Evolutionary conservation across 2,113 vertebrate genomes (phyloP), one percentile per base, ranked within the genome.

Genomic region (Peromyscus leucopus): DNA sequence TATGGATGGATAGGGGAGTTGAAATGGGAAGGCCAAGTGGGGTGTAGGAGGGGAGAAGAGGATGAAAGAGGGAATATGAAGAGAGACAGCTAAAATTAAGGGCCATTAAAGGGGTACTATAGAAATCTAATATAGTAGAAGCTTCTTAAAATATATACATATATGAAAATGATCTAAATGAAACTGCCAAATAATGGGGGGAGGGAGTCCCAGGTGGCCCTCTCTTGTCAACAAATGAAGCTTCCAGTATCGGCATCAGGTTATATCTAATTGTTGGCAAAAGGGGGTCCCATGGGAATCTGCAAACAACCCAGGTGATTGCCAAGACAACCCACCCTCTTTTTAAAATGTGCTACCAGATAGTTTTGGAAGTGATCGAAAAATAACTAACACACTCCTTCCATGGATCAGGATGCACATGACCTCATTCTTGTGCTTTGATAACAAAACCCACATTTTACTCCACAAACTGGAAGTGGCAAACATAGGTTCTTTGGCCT

Each of bases 401-500:
- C 13, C 10, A 19, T 13, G 22, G 65, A 36, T 87, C 33, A 83
- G 71, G 63, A 85, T 74, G 33, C 21, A 39, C 26, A 90, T 24
- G 69, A 5, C 10, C n/a, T 63, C 16, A 26, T 10, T 92, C 74
- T 51, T 59, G 55, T 57, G 72, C n/a, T 10, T 74, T 95, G 78
- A 36, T 92, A 90, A 31, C 48, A 89, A 85, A 96, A 39, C 16
- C 36, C 10, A 61, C 3, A 19, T 90, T 92, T 91, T 84, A 83
- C 10, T 87, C 39, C 59, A 42, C 19, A 79, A 33, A 10, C 26
- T 65, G 19, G 26, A 87, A 36, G 46, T 78, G 55, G 31, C 22
- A 95, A 63, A 71, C 46, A 19, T 31, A 85, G 48, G 1, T 9
- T 90, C 8, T 26, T 90, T 92, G 59, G 19, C 11, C 83, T 82